Evolutionary conservation across 2,797 vertebrate species (phyloP).

Genomic region (Octomys mimax): DNA sequence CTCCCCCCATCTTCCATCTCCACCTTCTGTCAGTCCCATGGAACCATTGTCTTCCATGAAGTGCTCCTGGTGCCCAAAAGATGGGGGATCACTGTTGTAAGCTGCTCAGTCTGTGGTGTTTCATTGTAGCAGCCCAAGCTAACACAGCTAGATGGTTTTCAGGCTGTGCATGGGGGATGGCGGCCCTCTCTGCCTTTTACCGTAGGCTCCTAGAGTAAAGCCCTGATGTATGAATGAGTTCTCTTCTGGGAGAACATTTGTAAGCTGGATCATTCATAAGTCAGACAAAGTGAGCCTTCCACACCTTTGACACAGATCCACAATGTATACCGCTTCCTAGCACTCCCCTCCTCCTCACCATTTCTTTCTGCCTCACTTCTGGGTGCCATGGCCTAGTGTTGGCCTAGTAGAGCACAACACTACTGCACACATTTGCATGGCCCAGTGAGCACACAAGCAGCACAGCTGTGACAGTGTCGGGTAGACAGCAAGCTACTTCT

Average conservation of each 20-base stretch:
- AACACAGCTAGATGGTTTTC: background rate
- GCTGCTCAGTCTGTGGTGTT: background rate
- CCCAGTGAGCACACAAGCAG: background rate
- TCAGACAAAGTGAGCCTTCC: background rate
- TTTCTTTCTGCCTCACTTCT: background rate
- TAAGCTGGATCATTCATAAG: background rate
- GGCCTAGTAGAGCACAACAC: background rate
- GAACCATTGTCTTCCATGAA: background rate
- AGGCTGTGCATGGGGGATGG: background rate
- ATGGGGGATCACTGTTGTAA: background rate
- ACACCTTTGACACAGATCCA: background rate
- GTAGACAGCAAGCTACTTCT: background rate
- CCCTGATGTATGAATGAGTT: background rate
- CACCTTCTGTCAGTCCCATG: background rate
- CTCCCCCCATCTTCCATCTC: no score
- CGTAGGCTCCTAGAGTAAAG: background rate
- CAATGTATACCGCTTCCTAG: background rate
- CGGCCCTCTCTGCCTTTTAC: background rate
- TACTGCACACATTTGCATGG: background rate
- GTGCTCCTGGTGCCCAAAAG: background rate
- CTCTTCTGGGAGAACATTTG: background rate
- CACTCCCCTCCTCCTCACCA: background rate
- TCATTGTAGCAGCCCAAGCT: background rate
- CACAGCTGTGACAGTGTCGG: background rate
- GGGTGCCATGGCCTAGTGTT: background rate